Evolutionary conservation across 2,888 invertebrate genomes (phyloP), one percentile per base, ranked within the genome.

Genomic region (Pandemis corylana): DNA sequence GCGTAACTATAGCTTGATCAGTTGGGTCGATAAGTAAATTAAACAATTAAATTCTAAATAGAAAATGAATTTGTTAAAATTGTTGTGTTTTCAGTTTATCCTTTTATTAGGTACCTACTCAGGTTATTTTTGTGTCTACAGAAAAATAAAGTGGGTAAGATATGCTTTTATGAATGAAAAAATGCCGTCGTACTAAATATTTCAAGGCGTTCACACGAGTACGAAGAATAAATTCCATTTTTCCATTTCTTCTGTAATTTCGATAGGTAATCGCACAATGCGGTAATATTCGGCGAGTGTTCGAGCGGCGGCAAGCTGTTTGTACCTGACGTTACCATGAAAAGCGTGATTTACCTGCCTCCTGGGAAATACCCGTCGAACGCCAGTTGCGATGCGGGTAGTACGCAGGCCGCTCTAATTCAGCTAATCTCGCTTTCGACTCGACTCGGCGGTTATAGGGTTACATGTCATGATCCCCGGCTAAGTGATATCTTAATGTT

Each of bases 291-390:
- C 76, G 77, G 68, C 68, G 75, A 80, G 77, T 77, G 78, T 78
- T 77, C 72, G 76, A 78, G 78, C 79, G 12, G 80, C 78, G 56
- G 65, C 65, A 70, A 78, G 78, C 81, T 82, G 80, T 84, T 84
- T 82, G 83, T 83, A 82, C 79, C 84, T 84, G 84, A 83, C 80
- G 84, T 84, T 85, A 84, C 88, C 89, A 86, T 90, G 90, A 90
- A 90, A 88, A 87, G 87, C 88, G 90, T 92, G 91, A 93, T 93
- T 92, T 93, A 92, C 86, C 83, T 83, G 83, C 82, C 92, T 87
- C 89, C 79, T 80, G 93, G 92, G 93, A 92, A 92, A 93, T 92
- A 89, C 88, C 28, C 86, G 85, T 80, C 80, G 83, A 85, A 83
- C 81, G 83, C 83, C 85, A 82, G 82, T 82, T 85, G 81, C 87